These are phyloP conservation scores for Pseudocheirus occidentalis DNA, from an alignment of 2,797 vertebrate species.

Conservation along the genomic window DNA sequence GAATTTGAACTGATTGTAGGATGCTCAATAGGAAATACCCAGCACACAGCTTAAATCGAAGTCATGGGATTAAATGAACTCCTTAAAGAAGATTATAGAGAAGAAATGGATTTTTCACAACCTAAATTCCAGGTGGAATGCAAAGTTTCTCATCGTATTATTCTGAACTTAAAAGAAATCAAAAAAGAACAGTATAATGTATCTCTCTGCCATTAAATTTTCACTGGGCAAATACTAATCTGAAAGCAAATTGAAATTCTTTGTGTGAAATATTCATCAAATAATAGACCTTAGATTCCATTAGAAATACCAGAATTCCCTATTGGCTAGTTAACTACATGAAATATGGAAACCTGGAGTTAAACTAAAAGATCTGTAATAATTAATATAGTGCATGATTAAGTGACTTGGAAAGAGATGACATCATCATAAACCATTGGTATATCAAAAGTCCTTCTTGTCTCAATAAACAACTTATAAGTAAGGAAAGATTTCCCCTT, in stretches of 20 bases:
- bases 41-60: not conserved
- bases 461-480: not conserved
- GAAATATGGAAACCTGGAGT: slow-evolving; percentile 55
- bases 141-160: slow-evolving; percentile 50
- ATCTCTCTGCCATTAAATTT: slow-evolving; percentile 67
- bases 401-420: not conserved
- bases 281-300: slow-evolving; percentile 56
- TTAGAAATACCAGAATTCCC: slow-evolving; percentile 68
- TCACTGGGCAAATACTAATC: slow-evolving; percentile 69
- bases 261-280: slow-evolving; percentile 51
- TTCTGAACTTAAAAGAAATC: slow-evolving; percentile 58
- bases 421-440: not conserved
- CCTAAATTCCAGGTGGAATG: not conserved
- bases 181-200: slow-evolving; percentile 67
- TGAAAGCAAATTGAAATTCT: slow-evolving; percentile 75
- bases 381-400: not conserved
- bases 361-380: slow-evolving; percentile 48
- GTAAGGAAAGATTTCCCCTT: not conserved
- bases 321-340: slow-evolving; percentile 53
- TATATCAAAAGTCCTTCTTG: not conserved
- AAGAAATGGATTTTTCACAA: not conserved
- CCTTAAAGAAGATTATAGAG: not conserved
- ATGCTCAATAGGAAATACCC: not conserved
- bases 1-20: not conserved
- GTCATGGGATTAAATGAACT: not conserved